Evolutionary conservation across 2,888 invertebrate genomes (phyloP).

Genomic region (Netelia fuscicornis): DNA sequence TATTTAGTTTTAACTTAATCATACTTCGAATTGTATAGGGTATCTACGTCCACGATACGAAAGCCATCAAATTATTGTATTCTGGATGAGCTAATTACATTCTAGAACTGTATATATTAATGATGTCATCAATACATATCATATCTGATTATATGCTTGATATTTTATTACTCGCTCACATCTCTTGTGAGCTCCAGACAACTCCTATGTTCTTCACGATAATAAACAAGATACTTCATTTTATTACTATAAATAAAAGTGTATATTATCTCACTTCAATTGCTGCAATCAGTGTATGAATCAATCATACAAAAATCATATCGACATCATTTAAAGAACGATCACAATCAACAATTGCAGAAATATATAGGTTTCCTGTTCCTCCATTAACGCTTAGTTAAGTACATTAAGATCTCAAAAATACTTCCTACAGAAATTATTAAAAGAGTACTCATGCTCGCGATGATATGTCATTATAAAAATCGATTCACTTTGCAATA

Average conservation of each 20-base stretch:
- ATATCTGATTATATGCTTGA: constrained; percentile 48
- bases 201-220: background rate
- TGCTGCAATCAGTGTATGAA: constrained; percentile 19
- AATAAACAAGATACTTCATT: constrained; percentile 5
- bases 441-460: background rate
- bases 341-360: background rate
- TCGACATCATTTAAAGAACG: background rate
- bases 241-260: constrained; percentile 6
- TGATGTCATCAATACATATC: constrained; percentile 63
- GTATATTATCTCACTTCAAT: background rate
- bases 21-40: constrained; percentile 56
- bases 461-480: background rate
- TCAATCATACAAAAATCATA: background rate
- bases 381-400: constrained; percentile 7
- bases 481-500: background rate
- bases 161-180: constrained; percentile 15
- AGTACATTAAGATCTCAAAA: constrained; percentile 18
- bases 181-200: background rate
- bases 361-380: background rate
- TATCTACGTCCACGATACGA: constrained; percentile 17
- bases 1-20: constrained; percentile 42
- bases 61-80: constrained; percentile 46
- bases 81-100: constrained; percentile 60
- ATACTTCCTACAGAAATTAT: background rate
- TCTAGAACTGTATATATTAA: constrained; percentile 69